Evolutionary conservation across 2,888 invertebrate genomes (phyloP).

Genomic region (Caradrina clavipalpis): DNA sequence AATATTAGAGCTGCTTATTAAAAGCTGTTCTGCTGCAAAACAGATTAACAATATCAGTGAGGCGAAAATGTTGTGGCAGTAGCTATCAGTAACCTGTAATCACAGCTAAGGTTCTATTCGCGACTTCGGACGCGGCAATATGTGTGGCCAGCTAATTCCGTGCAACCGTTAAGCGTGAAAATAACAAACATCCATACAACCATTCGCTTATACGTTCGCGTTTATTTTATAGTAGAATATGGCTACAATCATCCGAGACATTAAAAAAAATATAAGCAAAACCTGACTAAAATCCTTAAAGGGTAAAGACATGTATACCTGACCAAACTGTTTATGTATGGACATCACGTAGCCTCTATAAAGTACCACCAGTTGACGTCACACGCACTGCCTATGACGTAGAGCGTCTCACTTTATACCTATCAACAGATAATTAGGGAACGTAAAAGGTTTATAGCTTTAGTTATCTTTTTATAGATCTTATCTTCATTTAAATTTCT

Average conservation of each 20-base stretch:
- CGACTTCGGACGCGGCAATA: too few relatives aligned
- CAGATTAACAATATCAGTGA: too few relatives aligned
- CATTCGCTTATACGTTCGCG: too few relatives aligned
- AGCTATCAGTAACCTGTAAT: too few relatives aligned
- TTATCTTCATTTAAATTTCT: background rate
- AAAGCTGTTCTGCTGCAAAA: too few relatives aligned
- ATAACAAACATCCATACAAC: too few relatives aligned
- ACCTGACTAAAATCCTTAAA: constrained; percentile 15
- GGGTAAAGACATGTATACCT: background rate
- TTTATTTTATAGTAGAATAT: too few relatives aligned
- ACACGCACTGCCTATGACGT: constrained; percentile 18
- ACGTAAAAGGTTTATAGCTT: background rate
- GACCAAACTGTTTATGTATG: background rate
- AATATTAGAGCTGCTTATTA: too few relatives aligned
- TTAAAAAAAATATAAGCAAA: background rate
- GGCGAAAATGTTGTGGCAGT: too few relatives aligned
- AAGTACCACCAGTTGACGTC: constrained; percentile 22
- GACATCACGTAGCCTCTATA: background rate
- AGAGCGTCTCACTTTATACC: background rate
- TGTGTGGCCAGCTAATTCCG: too few relatives aligned
- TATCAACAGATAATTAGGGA: background rate
- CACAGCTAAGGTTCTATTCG: too few relatives aligned
- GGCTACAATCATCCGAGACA: background rate
- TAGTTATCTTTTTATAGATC: background rate
- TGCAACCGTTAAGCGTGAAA: too few relatives aligned